Percentiles rank a stretch among this genome's conserved stretches.
These are phyloP conservation scores for Anhinga anhinga DNA, from an alignment of 2,113 vertebrate species.

Conservation along the genomic window DNA sequence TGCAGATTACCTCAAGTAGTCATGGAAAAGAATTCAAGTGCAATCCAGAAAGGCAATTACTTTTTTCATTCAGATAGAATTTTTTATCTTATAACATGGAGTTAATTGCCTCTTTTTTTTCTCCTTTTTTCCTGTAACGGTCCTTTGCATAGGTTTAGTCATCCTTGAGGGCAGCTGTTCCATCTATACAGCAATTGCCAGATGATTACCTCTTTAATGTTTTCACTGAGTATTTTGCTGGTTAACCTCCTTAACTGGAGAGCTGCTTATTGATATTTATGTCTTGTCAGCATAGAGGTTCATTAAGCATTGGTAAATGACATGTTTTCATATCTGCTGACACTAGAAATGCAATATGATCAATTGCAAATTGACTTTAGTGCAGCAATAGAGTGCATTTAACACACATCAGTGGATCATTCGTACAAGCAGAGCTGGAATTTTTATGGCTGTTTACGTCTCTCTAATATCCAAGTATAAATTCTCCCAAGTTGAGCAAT, in stretches of 20 bases:
- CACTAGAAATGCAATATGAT: constrained; percentile 38
- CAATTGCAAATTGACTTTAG: constrained; percentile 30
- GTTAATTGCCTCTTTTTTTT: not conserved
- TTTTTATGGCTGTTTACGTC: constrained; percentile 54
- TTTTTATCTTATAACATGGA: constrained; percentile 10
- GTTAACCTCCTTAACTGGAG: constrained; percentile 54
- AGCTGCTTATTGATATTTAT: constrained; percentile 62
- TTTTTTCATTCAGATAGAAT: not conserved
- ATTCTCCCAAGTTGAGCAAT: not conserved
- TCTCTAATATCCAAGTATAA: constrained; percentile 43
- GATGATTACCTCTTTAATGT: constrained; percentile 44
- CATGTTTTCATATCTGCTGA: constrained; percentile 46
- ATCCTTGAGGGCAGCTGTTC: constrained; percentile 22
- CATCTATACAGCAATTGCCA: not conserved
- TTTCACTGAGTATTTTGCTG: constrained; percentile 13
- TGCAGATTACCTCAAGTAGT: not conserved
- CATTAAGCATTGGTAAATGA: constrained; percentile 53
- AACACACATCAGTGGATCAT: constrained; percentile 57
- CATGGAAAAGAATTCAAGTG: not conserved
- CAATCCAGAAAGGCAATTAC: not conserved
- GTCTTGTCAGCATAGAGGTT: constrained; percentile 26
- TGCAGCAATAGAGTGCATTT: constrained; percentile 45
- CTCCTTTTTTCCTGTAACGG: not conserved
- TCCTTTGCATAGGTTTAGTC: not conserved
- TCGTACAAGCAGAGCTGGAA: constrained; percentile 38